Evolutionary conservation across 1,140 invertebrate genomes (phyloP).

Genomic region (Telenomus remus): DNA sequence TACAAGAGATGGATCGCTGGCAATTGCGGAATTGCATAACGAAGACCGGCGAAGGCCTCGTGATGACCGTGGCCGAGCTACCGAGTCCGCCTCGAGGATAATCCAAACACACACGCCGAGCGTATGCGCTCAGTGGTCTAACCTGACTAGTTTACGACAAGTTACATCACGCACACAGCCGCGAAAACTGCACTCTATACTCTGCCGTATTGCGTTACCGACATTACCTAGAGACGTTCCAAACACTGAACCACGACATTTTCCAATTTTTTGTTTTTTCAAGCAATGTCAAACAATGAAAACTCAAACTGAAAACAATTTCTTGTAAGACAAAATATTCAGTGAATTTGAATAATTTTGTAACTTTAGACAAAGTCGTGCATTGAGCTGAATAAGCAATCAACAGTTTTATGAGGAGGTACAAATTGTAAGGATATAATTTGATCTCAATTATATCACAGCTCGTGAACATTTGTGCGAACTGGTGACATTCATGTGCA

Average conservation of each 20-base stretch:
- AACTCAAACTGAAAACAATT: no score
- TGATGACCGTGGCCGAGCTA: slow-evolving; percentile 69
- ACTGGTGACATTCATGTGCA: slow-evolving; percentile 13
- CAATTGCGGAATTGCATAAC: slow-evolving; percentile 62
- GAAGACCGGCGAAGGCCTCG: slow-evolving; percentile 66
- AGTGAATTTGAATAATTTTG: no score
- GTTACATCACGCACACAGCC: slow-evolving; percentile 50
- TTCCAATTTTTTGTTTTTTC: no score
- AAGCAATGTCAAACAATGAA: no score
- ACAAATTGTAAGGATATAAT: no score
- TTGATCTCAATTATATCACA: no score
- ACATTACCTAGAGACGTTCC: slow-evolving; percentile 36
- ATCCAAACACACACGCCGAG: slow-evolving; percentile 53
- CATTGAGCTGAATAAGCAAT: no score
- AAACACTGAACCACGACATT: slow-evolving; percentile 20
- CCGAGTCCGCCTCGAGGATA: slow-evolving; percentile 57
- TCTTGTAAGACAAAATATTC: no score
- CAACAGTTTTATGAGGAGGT: no score
- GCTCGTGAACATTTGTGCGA: slow-evolving; percentile 12
- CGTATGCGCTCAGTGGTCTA: slow-evolving; percentile 43
- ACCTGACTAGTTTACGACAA: slow-evolving; percentile 49
- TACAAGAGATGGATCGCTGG: slow-evolving; percentile 47
- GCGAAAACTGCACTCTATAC: slow-evolving; percentile 22
- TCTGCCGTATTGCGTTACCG: slow-evolving; percentile 27
- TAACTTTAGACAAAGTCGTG: no score